Evolutionary conservation across 1,140 invertebrate species (phyloP).

Genomic region (Aphaenogaster rudis): DNA sequence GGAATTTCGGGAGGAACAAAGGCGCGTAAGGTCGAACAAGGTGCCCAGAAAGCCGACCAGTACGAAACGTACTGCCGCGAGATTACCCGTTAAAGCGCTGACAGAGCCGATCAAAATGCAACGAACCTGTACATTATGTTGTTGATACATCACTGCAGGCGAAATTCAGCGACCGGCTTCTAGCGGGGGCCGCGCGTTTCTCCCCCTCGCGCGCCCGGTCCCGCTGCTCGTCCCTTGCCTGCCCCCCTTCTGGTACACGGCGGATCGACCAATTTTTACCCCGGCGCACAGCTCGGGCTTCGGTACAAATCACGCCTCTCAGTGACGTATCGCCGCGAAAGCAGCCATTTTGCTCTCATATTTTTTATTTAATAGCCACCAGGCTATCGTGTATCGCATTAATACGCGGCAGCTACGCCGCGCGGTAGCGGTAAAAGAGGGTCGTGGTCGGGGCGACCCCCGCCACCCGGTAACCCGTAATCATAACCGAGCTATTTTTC

Average conservation of each 20-base stretch:
- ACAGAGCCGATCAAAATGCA: slow-evolving; percentile 52
- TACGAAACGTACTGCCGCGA: slow-evolving; percentile 35
- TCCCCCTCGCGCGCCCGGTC: not conserved
- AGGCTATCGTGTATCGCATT: slow-evolving; percentile 79
- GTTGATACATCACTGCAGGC: slow-evolving; percentile 60
- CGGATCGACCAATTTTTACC: slow-evolving; percentile 68
- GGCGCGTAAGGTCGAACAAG: not conserved
- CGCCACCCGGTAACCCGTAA: slow-evolving; percentile 77
- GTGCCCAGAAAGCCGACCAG: slow-evolving; percentile 1
- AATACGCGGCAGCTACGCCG: slow-evolving; percentile 73
- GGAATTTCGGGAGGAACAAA: slow-evolving; percentile 43
- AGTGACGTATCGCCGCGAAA: slow-evolving; percentile 77
- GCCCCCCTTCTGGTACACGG: not conserved
- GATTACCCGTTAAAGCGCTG: slow-evolving; percentile 64
- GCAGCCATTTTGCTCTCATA: slow-evolving; percentile 78
- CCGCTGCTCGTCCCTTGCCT: not conserved
- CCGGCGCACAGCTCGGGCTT: slow-evolving; percentile 47
- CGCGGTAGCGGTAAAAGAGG: slow-evolving; percentile 77
- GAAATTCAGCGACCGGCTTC: slow-evolving; percentile 50
- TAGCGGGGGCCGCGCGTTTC: slow-evolving; percentile 27
- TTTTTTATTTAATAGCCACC: slow-evolving; percentile 78
- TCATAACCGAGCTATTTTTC: slow-evolving; percentile 76
- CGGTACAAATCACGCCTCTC: slow-evolving; percentile 77
- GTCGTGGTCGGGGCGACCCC: slow-evolving; percentile 75
- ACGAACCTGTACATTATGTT: slow-evolving; percentile 67